Conservation (phyloP, 2,113 vertebrate genomes). For the Tapirus terrestris region DNA sequence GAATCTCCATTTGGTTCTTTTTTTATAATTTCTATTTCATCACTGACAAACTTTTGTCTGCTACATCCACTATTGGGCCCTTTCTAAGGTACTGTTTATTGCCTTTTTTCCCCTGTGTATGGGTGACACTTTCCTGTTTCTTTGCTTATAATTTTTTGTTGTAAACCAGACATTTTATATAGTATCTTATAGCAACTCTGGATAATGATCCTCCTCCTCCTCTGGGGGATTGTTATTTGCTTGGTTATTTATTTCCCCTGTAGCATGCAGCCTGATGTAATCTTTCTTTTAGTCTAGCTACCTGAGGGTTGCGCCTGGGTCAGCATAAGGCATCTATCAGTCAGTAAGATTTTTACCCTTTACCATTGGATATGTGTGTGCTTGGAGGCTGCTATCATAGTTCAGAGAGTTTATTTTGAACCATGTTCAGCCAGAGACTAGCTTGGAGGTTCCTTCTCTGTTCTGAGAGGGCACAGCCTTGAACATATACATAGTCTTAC, state of each 20-base stretch:
- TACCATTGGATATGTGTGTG: background rate
- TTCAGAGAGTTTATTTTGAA: background rate
- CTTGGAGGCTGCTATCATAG: background rate
- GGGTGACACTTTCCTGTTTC: background rate
- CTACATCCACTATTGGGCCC: background rate
- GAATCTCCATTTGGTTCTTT: slow-evolving; percentile 9
- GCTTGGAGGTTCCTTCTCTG: background rate
- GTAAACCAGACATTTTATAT: background rate
- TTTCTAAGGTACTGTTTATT: background rate
- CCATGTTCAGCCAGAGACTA: background rate
- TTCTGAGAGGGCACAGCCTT: background rate
- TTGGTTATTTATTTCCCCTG: background rate
- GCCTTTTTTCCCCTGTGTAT: background rate
- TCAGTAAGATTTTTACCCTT: background rate
- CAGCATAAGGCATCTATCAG: background rate
- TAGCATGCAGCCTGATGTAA: background rate
- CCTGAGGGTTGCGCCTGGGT: background rate
- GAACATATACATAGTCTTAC: background rate
- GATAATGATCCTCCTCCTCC: background rate
- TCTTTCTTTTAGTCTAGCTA: background rate
- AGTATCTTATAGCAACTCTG: background rate
- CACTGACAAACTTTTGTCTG: background rate
- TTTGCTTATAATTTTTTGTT: slow-evolving; percentile 8
- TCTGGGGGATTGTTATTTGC: background rate
- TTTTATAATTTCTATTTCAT: background rate